phyloP scores from a whole-genome alignment of 1,140 invertebrate genomes.

The Diorhabda sublineata region DNA sequence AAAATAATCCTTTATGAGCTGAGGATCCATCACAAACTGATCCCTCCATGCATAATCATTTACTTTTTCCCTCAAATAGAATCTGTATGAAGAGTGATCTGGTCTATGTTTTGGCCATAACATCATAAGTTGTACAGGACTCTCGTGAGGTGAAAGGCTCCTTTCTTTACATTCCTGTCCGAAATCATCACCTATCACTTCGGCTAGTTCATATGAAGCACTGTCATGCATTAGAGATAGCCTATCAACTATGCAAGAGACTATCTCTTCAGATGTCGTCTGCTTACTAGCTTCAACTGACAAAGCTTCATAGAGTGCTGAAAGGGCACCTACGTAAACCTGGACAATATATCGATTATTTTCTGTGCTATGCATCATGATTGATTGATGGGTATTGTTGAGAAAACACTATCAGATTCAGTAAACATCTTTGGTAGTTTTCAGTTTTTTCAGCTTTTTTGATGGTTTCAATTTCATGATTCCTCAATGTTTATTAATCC shows the following conservation, averaged over 20 bases:
- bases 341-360: slow-evolving; percentile 58
- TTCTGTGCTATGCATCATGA: slow-evolving; percentile 31
- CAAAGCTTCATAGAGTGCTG: slow-evolving; percentile 82
- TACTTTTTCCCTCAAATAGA: slow-evolving; percentile 80
- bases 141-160: slow-evolving; percentile 76
- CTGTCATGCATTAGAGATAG: slow-evolving; percentile 61
- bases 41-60: slow-evolving; percentile 77
- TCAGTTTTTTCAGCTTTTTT: slow-evolving; percentile 5
- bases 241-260: slow-evolving; percentile 78
- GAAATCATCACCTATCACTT: slow-evolving; percentile 78
- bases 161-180: slow-evolving; percentile 90
- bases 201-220: slow-evolving; percentile 81
- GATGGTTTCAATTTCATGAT: slow-evolving; percentile 1
- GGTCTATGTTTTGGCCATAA: slow-evolving; percentile 79
- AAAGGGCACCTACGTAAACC: slow-evolving; percentile 87
- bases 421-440: neutral
- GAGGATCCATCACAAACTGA: slow-evolving; percentile 82
- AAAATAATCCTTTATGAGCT: slow-evolving; percentile 85
- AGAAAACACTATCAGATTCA: neutral
- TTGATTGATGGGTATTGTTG: slow-evolving; percentile 3
- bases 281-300: slow-evolving; percentile 90
- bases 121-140: slow-evolving; percentile 87
- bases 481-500: neutral
- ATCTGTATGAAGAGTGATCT: slow-evolving; percentile 54
- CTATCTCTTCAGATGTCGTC: slow-evolving; percentile 85